Conservation (phyloP, 2,888 invertebrate species). For the Apamea epomidion region DNA sequence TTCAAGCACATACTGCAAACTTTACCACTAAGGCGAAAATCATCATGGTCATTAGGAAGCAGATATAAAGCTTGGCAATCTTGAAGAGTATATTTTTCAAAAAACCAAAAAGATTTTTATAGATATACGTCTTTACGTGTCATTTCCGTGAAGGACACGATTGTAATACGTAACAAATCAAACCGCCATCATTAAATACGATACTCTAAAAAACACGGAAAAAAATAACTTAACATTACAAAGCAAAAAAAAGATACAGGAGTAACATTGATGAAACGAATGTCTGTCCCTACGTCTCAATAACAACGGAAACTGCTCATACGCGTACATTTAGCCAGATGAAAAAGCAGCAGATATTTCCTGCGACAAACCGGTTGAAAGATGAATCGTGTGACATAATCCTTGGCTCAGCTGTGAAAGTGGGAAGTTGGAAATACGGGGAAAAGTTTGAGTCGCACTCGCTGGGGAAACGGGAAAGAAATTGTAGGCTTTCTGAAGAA, state of each 20-base stretch:
- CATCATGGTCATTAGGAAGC: not conserved
- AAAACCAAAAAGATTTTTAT: not conserved
- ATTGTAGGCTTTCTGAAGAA: not conserved
- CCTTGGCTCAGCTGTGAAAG: slow-evolving; percentile 64
- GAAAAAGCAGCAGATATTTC: slow-evolving; percentile 77
- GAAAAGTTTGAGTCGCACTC: slow-evolving; percentile 35
- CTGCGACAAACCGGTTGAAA: slow-evolving; percentile 75
- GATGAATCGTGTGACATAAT: slow-evolving; percentile 77
- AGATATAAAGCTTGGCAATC: not conserved
- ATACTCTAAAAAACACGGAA: slow-evolving; percentile 16
- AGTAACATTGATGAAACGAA: slow-evolving; percentile 46
- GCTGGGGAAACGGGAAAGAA: slow-evolving; percentile 1
- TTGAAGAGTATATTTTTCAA: not conserved
- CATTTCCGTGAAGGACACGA: not conserved
- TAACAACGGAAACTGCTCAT: slow-evolving; percentile 67
- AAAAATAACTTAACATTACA: slow-evolving; percentile 1
- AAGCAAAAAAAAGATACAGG: slow-evolving; percentile 11
- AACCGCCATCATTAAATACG: slow-evolving; percentile 28
- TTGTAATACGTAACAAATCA: not conserved
- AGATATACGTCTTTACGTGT: not conserved
- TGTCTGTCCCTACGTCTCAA: slow-evolving; percentile 59
- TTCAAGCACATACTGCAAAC: not conserved
- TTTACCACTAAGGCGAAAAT: not conserved
- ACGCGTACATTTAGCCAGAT: slow-evolving; percentile 70
- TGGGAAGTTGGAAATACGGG: slow-evolving; percentile 52